These are phyloP conservation scores for Mellivora capensis DNA, from an alignment of 2,113 vertebrate species.

Conservation along the genomic window DNA sequence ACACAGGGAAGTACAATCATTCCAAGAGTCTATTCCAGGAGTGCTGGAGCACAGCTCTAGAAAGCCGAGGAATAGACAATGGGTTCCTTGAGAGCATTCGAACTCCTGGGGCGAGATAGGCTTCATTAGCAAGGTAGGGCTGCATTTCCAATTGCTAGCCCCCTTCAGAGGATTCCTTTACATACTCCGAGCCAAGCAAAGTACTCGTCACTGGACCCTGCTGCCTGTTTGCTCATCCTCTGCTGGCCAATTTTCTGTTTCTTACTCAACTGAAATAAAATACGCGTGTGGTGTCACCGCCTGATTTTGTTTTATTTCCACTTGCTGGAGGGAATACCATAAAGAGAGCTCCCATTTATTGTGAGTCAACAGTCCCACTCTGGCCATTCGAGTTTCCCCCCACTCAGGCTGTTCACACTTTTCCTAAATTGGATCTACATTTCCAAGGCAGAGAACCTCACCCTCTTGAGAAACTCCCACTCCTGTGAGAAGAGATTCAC, in stretches of 20 bases:
- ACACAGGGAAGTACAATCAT: conserved; percentile 44
- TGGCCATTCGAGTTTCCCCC: neutral
- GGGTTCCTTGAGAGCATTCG: conserved; percentile 28
- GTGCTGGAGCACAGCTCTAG: conserved; percentile 35
- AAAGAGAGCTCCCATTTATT: neutral
- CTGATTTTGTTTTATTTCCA: conserved; percentile 28
- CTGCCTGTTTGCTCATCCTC: neutral
- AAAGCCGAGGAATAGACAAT: conserved; percentile 38
- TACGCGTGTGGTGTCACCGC: neutral
- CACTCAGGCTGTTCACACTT: neutral
- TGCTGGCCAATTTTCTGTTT: conserved; percentile 10
- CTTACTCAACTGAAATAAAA: conserved; percentile 36
- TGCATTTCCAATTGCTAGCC: neutral
- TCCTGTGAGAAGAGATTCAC: neutral
- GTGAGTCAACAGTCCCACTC: neutral
- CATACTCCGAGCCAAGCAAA: neutral
- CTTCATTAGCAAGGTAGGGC: neutral
- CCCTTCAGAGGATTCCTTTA: neutral
- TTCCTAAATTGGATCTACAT: conserved; percentile 17
- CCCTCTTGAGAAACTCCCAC: neutral
- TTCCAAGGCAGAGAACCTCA: neutral
- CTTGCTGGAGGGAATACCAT: neutral
- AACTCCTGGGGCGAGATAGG: neutral
- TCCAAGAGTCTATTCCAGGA: conserved; percentile 45
- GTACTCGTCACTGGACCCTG: neutral